These are phyloP conservation scores for Isaurus tuberculatus DNA, from an alignment of 92 coral and sea anemone genomes.

Conservation along the genomic window DNA sequence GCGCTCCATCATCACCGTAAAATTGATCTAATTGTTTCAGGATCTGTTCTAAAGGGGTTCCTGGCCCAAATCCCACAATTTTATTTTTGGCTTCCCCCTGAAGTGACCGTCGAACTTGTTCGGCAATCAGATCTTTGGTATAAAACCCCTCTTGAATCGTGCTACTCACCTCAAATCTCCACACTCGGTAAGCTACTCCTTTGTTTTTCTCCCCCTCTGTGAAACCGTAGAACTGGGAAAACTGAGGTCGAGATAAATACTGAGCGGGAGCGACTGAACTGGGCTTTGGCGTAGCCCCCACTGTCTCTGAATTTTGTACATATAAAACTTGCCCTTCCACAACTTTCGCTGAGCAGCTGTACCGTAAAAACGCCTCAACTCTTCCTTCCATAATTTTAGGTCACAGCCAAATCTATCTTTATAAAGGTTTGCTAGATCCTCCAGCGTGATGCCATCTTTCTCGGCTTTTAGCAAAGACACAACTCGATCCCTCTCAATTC, in stretches of 20 bases:
- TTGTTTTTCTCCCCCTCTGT: conserved; percentile 25
- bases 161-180: conserved; percentile 53
- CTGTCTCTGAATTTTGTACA: neutral
- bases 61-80: conserved; percentile 12
- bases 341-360: conserved; percentile 19
- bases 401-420: neutral
- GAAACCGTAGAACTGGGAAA: conserved; percentile 58
- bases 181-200: conserved; percentile 52
- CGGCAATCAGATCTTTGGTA: conserved; percentile 41
- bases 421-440: neutral
- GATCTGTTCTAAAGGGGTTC: neutral
- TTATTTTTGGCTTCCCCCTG: conserved; percentile 16
- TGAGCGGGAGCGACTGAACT: conserved; percentile 4
- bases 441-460: neutral
- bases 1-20: neutral
- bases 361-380: neutral
- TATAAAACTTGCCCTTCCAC: neutral
- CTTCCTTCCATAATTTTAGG: neutral
- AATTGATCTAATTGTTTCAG: neutral
- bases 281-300: neutral
- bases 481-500: neutral
- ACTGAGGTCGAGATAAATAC: conserved; percentile 43
- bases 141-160: conserved; percentile 35
- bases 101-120: conserved; percentile 1
- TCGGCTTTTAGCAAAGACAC: neutral